A percentile compares a stretch with the other conserved stretches of the same genome.
Conservation (phyloP, 23 tunicate genomes). For the Ciona savignyi region DNA sequence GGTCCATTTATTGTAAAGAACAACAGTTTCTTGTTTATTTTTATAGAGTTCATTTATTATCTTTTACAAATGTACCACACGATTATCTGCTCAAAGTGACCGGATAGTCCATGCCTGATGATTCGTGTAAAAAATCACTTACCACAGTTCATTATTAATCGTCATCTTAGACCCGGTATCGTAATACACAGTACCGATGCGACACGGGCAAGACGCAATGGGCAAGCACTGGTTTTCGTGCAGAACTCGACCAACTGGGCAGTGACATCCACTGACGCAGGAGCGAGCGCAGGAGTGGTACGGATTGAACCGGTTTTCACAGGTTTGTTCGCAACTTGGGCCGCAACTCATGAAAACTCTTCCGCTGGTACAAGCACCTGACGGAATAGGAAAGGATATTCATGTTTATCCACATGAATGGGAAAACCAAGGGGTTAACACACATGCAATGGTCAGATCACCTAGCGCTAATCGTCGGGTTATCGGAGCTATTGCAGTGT, state of each 20-base stretch:
- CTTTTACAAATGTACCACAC: not conserved
- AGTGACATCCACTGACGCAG: constrained; percentile 85
- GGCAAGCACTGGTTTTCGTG: constrained; percentile 34
- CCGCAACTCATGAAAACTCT: constrained; percentile 76
- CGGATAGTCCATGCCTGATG: too few relatives aligned
- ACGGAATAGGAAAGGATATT: not conserved
- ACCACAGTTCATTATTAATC: constrained; percentile 86
- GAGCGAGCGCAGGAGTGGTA: constrained; percentile 37
- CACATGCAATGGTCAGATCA: not conserved
- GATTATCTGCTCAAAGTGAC: not conserved
- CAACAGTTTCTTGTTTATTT: too few relatives aligned
- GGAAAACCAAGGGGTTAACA: not conserved
- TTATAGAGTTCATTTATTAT: too few relatives aligned
- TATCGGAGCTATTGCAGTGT: too few relatives aligned
- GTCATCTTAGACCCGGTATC: constrained; percentile 21
- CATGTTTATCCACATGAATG: not conserved
- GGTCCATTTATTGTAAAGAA: too few relatives aligned
- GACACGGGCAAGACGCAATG: constrained; percentile 54
- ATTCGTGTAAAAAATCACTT: constrained; percentile 6
- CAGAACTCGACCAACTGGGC: constrained; percentile 53
- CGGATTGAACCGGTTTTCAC: constrained; percentile 14
- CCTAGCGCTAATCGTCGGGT: too few relatives aligned
- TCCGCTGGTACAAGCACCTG: constrained; percentile 53
- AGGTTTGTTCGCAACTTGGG: constrained; percentile 87
- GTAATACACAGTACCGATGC: constrained; percentile 32